Evolutionary conservation across 2,888 invertebrate genomes (phyloP).

Genomic region (Eilema caniola): DNA sequence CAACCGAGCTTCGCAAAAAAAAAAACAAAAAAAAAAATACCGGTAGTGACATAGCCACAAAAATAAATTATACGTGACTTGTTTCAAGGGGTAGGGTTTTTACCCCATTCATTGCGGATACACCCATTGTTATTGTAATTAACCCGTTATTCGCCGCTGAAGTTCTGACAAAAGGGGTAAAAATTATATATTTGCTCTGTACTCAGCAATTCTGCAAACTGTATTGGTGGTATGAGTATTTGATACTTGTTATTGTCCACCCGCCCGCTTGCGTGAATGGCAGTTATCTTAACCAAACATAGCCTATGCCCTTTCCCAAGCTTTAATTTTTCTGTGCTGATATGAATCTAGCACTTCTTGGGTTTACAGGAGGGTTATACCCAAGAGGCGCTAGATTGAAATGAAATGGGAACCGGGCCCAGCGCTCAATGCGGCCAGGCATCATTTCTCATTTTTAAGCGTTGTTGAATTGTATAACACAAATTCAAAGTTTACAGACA

Average conservation of each 20-base stretch:
- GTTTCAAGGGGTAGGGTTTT: conserved; percentile 60
- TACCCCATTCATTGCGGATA: conserved; percentile 62
- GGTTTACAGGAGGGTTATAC: too few relatives aligned
- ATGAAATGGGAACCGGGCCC: too few relatives aligned
- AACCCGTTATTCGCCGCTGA: conserved; percentile 69
- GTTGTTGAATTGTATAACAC: too few relatives aligned
- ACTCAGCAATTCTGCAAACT: not conserved
- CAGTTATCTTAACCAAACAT: too few relatives aligned
- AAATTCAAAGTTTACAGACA: not conserved
- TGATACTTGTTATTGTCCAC: too few relatives aligned
- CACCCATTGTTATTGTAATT: conserved; percentile 75
- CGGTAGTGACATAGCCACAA: conserved; percentile 63
- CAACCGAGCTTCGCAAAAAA: conserved; percentile 34
- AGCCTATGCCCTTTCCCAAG: too few relatives aligned
- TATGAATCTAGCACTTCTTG: too few relatives aligned
- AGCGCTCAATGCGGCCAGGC: too few relatives aligned
- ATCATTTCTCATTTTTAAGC: too few relatives aligned
- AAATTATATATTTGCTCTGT: conserved; percentile 20
- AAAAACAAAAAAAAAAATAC: conserved; percentile 61
- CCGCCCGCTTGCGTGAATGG: too few relatives aligned
- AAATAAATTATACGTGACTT: conserved; percentile 69
- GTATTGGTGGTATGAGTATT: conserved; percentile 6
- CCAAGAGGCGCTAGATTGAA: too few relatives aligned
- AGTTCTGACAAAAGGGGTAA: conserved; percentile 49
- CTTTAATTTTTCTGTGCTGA: too few relatives aligned